Percentiles rank a stretch among this genome's conserved stretches.
Conservation (phyloP, 2,797 vertebrate genomes). For the Sebastes cheni region DNA sequence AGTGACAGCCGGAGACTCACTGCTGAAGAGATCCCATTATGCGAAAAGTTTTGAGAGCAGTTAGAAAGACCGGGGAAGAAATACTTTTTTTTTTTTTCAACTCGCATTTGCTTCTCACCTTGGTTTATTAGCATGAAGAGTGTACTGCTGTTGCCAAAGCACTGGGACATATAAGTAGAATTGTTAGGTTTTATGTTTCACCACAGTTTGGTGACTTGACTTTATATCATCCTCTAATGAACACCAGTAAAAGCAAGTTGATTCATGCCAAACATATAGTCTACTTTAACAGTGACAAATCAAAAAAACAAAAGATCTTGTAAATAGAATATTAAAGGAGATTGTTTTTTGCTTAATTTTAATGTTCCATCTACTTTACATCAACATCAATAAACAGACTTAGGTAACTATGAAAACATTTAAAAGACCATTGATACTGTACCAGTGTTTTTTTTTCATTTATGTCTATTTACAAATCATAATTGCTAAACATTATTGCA, state of each 20-base stretch:
- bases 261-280: neutral
- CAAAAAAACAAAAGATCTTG: neutral
- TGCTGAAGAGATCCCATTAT: conserved; percentile 35
- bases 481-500: neutral
- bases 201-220: neutral
- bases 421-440: neutral
- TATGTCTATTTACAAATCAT: neutral
- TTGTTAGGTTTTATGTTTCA: neutral
- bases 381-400: neutral
- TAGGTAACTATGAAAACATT: neutral
- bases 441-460: neutral
- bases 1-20: conserved; percentile 54
- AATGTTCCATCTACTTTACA: neutral
- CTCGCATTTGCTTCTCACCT: neutral
- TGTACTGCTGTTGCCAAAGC: neutral
- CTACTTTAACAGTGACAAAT: neutral
- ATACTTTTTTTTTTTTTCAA: neutral
- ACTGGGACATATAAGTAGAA: neutral
- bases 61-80: conserved; percentile 1
- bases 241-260: neutral
- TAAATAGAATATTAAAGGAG: neutral
- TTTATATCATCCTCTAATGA: neutral
- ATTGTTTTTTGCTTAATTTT: neutral
- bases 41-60: conserved; percentile 36
- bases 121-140: conserved; percentile 1